Base-by-base conservation (phyloP, 1,140 invertebrate genomes). In the Drosophila micromelanica region DNA sequence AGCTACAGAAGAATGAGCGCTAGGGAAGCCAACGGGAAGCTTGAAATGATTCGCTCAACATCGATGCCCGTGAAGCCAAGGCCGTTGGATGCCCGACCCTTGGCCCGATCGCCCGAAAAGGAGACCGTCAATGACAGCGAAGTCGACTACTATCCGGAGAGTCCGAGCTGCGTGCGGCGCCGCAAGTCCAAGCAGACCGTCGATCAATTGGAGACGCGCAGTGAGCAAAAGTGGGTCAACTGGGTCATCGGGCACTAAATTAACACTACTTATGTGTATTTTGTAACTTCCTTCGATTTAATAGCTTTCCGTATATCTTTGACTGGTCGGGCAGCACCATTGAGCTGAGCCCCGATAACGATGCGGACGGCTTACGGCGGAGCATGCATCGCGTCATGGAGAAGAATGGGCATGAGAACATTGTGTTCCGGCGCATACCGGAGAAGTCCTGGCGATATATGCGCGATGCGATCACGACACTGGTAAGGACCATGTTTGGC, bases 391-490 rank as follows among this genome's bases (percentile, higher is more conserved):
- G 91, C 5, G 90, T 92, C 5, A 91, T 92, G 57, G 79, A 90
- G 12, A 91, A 92, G 68, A 87, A 82, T 67, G 92, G 92, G 17
- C 70, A 79, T 40, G 80, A 91, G 59, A 92, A 92, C 71, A 80
- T 92, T 9, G 55, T 65, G 2, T 90, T 91, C 52, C 70, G 80
- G 5, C 92, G 93, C 46, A 93, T 94, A 32, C 93, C 93, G 0
- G 89, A 93, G 13, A 93, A 93, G 57, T 93, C 92, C 5, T 92
- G 93, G 73, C 93, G 93, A 45, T 94, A 94, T 71, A 93, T 94
- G 81, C 84, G 93, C 46, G 94, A 95, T 81, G 92, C 94, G 12
- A 93, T 94, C 37, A 94, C 94, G 37, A 95, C 94, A 46, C 91
- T 95, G 67, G 93, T 95, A 78, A 93, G 93, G 92, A 77, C 74